Base-by-base conservation (phyloP, 1,140 invertebrate species). In the Danaus melanippus region DNA sequence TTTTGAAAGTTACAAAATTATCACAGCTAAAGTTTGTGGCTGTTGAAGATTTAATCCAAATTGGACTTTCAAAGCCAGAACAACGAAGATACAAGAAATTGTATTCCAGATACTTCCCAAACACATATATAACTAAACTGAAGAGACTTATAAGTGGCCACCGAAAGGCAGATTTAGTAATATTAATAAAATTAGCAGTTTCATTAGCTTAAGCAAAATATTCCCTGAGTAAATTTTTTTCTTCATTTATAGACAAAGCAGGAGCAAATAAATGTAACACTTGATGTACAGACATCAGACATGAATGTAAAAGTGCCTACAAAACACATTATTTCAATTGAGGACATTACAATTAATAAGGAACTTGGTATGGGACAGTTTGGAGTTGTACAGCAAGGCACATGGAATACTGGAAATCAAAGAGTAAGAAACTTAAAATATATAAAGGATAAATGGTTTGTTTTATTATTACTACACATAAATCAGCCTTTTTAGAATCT, bases 11-110 rank as follows among this genome's bases (percentile, higher is more conserved):
- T 48, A 93, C 92, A 72, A 95, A 93, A 85, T 92, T 97, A n/a
- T 92, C 94, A 15, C 97, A 99, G 82, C 87, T 99, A n/a, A 98
- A 98, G 82, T 98, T 97, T 90, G 96, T 98, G 7, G 93, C 94
- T 1, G 96, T 98, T 67, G 94, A 97, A 61, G 98, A 99, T 85
- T 87, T 99, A 32, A 87, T 90, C 42, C 93, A 94, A 56, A 93
- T 99, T 68, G 97, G 97, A 7, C 95, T 99, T 91, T 96, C 96
- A 8, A 95, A 95, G 64, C 97, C 97, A 15, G 98, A 99, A 87
- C 95, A 97, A 84, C 91, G 97, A 63, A 89, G 97, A 56, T 90
- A 98, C 42, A 94, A 95, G 64, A 98, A 98, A 86, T 96, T 93
- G 73, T 98, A 96, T 76, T 93, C 95, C 62, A 98, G 96, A 80